Base-by-base conservation (phyloP, 2,888 invertebrate species). In the Hirtodrosophila alboralis region DNA sequence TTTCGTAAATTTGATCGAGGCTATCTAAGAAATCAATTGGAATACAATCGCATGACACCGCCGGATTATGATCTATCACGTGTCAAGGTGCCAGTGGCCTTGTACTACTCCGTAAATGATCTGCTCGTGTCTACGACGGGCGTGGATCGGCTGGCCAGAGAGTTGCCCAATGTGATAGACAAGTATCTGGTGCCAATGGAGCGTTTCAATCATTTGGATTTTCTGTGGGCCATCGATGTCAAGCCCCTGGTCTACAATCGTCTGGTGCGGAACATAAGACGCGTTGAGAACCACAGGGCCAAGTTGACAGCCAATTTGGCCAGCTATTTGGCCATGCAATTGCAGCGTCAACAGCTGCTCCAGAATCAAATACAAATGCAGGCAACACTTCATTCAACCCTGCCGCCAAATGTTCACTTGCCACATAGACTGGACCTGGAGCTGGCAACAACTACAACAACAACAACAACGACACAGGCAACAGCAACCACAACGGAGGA, bases 61-160 rank as follows among this genome's bases (percentile, higher is more conserved):
- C 93, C 93, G 0, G 86, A 90, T 9, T 93, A 93, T 69, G 91
- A 92, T 74, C 81, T 93, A 9, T 88, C 89, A 10, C 91, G 91
- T 27, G 90, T 93, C 7, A 92, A 90, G 58, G 91, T 92, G 12
- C 93, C 93, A 0, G 91, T 93, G 27, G 92, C 92, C 1, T 84
- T 94, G 7, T 92, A 92, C 75, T 93, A 92, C 75, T 92, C 92
- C 5, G 89, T 90, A 3, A 92, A 93, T 10, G 96, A 96, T 87
- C 93, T 93, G 92, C 86, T 95, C 13, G 92, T 94, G 1, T 90
- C 92, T 43, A 91, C 92, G 2, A 87, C 88, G 68, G 94, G 94
- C 57, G 93, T 94, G 0, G 87, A 92, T 31, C 88, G 90, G 12
- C 83, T 94, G 43, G 91, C 92, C 28, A 86, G 88, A 8, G 89